Base-by-base conservation (phyloP, 2,888 invertebrate genomes). In the Drosophila villosipedis region DNA sequence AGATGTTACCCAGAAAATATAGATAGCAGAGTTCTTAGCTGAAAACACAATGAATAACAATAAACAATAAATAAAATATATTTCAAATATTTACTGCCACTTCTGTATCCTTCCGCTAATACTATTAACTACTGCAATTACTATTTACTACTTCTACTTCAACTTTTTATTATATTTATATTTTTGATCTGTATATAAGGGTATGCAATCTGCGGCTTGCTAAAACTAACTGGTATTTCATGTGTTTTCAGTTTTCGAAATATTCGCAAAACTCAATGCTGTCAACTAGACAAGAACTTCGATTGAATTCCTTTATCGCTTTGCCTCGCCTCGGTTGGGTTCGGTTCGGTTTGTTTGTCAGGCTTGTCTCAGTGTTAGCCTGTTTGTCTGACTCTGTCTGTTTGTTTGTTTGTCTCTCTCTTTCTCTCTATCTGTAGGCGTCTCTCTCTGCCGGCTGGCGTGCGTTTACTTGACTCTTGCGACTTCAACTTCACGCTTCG, bases 241-340 rank as follows among this genome's bases (percentile, higher is more conserved):
- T 50, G 39, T 57, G 43, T 53, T 67, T 49, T 59, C 16, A 35
- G 61, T 75, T 77, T 39, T 6, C 43, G n/a, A 83, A 80, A 86
- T 85, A 82, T 82, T 85, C 83, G 83, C 74, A 67, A 76, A 80
- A 76, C 82, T 85, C 73, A 52, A 54, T 77, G 83, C 87, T 80
- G 83, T 87, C 84, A 84, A 84, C 86, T 86, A 83, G 84, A 79
- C 72, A 69, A 78, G 79, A 68, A 80, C 87, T 83, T 87, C 85
- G 87, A 86, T 86, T 86, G 87, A 87, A 86, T 86, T 86, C 85
- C 83, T 87, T 87, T 84, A 86, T 79, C 81, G 82, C 69, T 65
- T 59, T 50, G 53, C 19, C 54, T 78, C 74, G 82, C 70, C 58
- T 35, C 35, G 5, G 35, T 33, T 33, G 10, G 31, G 31, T 33